Evolutionary conservation across 2,797 vertebrate genomes (phyloP).

Genomic region (Cephalopachus bancanus): DNA sequence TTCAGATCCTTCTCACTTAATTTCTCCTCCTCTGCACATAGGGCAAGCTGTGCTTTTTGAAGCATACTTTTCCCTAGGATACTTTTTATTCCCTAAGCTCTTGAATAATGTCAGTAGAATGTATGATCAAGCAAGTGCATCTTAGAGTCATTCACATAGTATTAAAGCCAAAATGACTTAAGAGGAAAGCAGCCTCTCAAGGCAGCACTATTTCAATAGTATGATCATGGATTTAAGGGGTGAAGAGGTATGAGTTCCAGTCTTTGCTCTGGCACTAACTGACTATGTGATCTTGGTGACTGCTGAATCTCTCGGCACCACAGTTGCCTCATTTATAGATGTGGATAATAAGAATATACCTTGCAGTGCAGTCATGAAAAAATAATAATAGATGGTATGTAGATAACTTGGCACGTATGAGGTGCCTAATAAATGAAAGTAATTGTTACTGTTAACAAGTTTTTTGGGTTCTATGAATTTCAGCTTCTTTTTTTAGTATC

Average conservation of each 20-base stretch:
- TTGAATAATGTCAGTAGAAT: conserved; percentile 56
- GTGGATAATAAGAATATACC: not conserved
- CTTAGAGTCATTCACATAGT: conserved; percentile 51
- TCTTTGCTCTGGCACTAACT: not conserved
- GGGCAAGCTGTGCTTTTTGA: conserved; percentile 40
- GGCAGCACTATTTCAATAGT: not conserved
- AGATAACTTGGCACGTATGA: not conserved
- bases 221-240: not conserved
- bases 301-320: not conserved
- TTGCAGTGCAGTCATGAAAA: not conserved
- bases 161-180: conserved; percentile 21
- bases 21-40: conserved; percentile 43
- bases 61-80: conserved; percentile 41
- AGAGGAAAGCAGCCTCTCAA: not conserved
- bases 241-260: not conserved
- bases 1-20: conserved; percentile 43
- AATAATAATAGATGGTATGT: not conserved
- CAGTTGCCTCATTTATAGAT: not conserved
- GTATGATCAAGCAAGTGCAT: conserved; percentile 35
- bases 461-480: not conserved
- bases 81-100: conserved; percentile 57
- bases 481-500: not conserved
- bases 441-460: conserved; percentile 45
- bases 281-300: not conserved
- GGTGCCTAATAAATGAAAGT: not conserved